Percentiles rank a stretch among this genome's conserved stretches.
Conservation (phyloP, 1,140 invertebrate species). For the Meloidogyne chitwoodi region DNA sequence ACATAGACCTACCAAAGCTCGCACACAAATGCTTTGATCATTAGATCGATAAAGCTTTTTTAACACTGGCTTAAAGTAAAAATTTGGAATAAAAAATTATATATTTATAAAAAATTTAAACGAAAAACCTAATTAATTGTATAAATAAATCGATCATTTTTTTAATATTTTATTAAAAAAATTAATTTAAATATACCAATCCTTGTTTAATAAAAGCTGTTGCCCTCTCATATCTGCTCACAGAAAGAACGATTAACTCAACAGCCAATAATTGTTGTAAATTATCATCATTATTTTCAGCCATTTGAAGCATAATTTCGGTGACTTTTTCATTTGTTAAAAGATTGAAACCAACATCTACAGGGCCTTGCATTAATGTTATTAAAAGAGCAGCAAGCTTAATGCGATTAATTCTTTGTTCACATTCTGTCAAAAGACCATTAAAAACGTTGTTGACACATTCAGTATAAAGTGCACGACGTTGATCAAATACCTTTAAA, state of each 20-base stretch:
- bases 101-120: no score
- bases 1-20: constrained; percentile 75
- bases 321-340: constrained; percentile 86
- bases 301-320: constrained; percentile 95
- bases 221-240: constrained; percentile 95
- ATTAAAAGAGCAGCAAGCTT: constrained; percentile 82
- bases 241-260: constrained; percentile 66
- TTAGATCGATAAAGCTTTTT: constrained; percentile 86
- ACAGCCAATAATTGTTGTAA: constrained; percentile 49
- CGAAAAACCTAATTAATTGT: no score
- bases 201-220: constrained; percentile 83
- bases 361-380: constrained; percentile 71
- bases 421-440: constrained; percentile 42
- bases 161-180: no score
- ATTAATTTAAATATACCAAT: constrained; percentile 61
- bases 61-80: constrained; percentile 70
- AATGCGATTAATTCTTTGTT: constrained; percentile 44
- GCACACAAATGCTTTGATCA: constrained; percentile 78
- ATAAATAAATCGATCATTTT: no score
- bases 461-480: constrained; percentile 62
- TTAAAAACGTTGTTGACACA: constrained; percentile 61
- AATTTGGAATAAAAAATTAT: no score
- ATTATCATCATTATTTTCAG: constrained; percentile 74
- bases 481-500: constrained; percentile 56
- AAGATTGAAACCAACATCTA: constrained; percentile 65